Conservation (phyloP, 2,888 invertebrate genomes). For the Cephus pygmeus region DNA sequence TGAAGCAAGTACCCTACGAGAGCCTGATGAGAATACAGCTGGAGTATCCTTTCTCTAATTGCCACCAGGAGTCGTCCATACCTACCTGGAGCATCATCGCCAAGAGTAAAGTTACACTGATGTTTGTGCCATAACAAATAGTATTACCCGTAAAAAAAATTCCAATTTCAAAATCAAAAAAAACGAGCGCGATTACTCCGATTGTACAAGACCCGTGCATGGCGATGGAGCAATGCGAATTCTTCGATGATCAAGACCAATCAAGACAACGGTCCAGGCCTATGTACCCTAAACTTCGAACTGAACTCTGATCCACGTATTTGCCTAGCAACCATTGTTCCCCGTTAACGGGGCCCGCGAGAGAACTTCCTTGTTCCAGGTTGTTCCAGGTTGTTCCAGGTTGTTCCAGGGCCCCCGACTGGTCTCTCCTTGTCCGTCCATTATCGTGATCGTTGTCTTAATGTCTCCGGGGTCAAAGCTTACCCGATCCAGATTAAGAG, state of each 20-base stretch:
- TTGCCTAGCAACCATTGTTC: neutral
- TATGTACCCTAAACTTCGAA: neutral
- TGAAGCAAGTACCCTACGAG: neutral
- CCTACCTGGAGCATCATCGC: neutral
- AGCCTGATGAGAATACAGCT: neutral
- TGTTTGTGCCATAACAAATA: neutral
- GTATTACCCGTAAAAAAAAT: neutral
- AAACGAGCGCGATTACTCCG: neutral
- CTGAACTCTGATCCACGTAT: neutral
- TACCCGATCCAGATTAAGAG: constrained; percentile 14
- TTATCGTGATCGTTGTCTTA: constrained; percentile 16
- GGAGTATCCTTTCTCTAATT: neutral
- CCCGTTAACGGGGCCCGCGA: neutral
- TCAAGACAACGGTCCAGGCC: neutral
- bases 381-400: too few species aligned
- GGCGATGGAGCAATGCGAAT: neutral
- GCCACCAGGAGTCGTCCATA: neutral
- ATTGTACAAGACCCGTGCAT: neutral
- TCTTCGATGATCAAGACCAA: too few species aligned
- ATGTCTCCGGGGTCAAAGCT: constrained; percentile 19
- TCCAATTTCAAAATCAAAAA: neutral
- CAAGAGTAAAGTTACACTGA: neutral
- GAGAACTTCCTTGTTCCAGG: neutral
- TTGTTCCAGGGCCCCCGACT: neutral
- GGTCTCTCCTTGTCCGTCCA: neutral